Base-by-base conservation (phyloP, 2,888 invertebrate genomes). In the Drosophila falleni region DNA sequence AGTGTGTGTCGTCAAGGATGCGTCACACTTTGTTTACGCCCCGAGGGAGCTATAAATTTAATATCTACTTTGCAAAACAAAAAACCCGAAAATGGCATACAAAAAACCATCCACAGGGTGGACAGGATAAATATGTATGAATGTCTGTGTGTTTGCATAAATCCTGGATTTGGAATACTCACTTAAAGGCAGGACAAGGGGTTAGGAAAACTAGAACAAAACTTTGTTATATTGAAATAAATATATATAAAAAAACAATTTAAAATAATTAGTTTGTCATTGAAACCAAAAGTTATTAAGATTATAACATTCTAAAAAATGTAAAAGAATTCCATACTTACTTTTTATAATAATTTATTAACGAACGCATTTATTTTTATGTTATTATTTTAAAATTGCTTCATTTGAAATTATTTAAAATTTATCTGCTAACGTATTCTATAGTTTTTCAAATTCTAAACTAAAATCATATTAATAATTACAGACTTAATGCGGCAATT, bases 11-110 rank as follows among this genome's bases (percentile, higher is more conserved):
- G 72, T 65, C 65, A 65, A 71, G 80, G 77, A 74, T 78, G 66
- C 71, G 44, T 37, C 65, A 81, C 85, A 84, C 79, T 85, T 89
- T 90, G 88, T 74, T 86, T 84, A 83, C 85, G 87, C 92, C 91
- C 91, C 91, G 74, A 69, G 92, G 91, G 92, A 92, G 89, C 92
- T 90, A 92, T 92, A 92, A 92, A 92, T 92, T 91, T 90, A 89
- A 91, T 90, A 89, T 90, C 89, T 90, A 89, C 89, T 90, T 89
- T 89, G 89, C 89, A 89, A 89, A 81, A 85, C 86, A 86, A 87
- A 86, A 85, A 84, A 82, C 80, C 80, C 81, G 16, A 58, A 80
- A 78, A 83, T 71, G 66, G 54, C 67, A 80, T 53, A 67, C 68
- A 49, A 49, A 49, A 54, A 49, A 16, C 19, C 23, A 44, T 54